Evolutionary conservation across 2,888 invertebrate species (phyloP).

Genomic region (Pedicia rivosa): DNA sequence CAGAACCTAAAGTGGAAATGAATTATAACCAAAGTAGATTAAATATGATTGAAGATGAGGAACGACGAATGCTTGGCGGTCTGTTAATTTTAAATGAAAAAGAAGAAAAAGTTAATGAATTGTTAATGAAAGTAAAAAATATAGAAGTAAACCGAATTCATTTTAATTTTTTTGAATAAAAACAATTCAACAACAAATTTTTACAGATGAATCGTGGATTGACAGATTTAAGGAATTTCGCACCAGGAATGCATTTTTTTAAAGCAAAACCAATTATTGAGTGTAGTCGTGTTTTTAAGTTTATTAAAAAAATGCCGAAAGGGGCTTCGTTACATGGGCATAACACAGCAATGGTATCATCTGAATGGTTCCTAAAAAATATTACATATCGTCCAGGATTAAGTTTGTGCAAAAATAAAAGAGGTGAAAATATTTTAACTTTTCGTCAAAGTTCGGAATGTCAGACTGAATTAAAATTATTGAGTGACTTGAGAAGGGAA

Average conservation of each 20-base stretch:
- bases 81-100: too few relatives aligned
- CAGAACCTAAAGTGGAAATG: too few relatives aligned
- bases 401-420: constrained; percentile 23
- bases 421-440: constrained; percentile 26
- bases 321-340: constrained; percentile 42
- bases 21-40: too few relatives aligned
- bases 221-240: too few relatives aligned
- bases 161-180: too few relatives aligned
- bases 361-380: constrained; percentile 35
- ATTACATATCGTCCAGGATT: constrained; percentile 31
- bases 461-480: constrained; percentile 13
- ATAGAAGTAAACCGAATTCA: too few relatives aligned
- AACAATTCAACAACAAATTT: too few relatives aligned
- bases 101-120: too few relatives aligned
- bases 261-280: constrained; percentile 34
- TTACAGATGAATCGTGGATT: too few relatives aligned
- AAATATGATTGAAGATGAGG: too few relatives aligned
- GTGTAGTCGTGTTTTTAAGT: constrained; percentile 37
- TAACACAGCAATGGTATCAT: constrained; percentile 35
- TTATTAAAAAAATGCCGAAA: constrained; percentile 42
- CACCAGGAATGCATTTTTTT: constrained; percentile 42
- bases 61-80: too few relatives aligned
- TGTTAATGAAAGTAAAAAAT: too few relatives aligned
- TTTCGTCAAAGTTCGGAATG: constrained; percentile 14
- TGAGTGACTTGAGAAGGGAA: constrained; percentile 28